Percentiles rank a stretch among this genome's conserved stretches.
Conservation (phyloP, 2,888 invertebrate genomes). For the Sinhomidia bicolor region DNA sequence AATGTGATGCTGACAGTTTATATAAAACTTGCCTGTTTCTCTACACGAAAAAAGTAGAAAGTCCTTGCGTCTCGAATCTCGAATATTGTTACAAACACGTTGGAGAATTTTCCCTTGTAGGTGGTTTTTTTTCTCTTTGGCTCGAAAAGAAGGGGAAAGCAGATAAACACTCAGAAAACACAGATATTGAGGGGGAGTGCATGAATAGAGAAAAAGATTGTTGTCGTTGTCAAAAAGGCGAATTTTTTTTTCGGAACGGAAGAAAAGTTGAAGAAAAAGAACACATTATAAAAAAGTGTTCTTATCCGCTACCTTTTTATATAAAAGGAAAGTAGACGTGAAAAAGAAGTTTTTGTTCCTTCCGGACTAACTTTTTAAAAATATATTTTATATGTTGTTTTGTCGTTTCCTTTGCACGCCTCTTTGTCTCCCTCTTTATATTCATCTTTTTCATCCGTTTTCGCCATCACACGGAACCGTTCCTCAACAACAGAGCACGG, state of each 20-base stretch:
- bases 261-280: not conserved
- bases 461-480: not conserved
- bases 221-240: conserved; percentile 4
- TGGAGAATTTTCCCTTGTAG: not conserved
- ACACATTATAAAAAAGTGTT: conserved; percentile 36
- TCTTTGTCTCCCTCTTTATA: conserved; percentile 5
- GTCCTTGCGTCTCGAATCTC: conserved; percentile 1
- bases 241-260: conserved; percentile 10
- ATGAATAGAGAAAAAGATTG: conserved; percentile 27
- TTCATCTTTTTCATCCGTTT: conserved; percentile 29
- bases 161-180: conserved; percentile 24
- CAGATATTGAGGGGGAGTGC: not conserved
- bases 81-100: conserved; percentile 19
- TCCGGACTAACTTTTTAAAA: conserved; percentile 39
- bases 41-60: conserved; percentile 30
- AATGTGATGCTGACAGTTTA: conserved; percentile 3
- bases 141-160: not conserved
- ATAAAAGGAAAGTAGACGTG: conserved; percentile 48
- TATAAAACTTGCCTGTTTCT: not conserved
- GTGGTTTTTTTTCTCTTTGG: not conserved
- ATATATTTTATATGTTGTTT: conserved; percentile 49
- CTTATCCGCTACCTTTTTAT: not conserved
- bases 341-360: conserved; percentile 49
- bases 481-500: conserved; percentile 13
- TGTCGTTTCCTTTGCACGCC: conserved; percentile 40